Conservation (phyloP, 2,113 vertebrate species). For the Otis tarda region DNA sequence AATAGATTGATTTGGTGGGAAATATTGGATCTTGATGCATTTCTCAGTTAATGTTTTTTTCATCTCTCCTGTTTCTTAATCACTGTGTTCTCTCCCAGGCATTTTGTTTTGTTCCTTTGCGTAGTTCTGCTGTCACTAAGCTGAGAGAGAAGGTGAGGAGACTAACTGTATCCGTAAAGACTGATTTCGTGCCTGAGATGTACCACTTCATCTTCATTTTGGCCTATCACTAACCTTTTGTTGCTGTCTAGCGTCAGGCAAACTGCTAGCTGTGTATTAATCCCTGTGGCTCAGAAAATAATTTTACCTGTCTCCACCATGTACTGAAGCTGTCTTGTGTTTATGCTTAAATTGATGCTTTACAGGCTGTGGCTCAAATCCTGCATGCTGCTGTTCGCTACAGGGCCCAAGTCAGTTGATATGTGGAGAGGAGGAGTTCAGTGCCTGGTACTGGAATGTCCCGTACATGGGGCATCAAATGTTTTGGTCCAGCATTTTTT, state of each 20-base stretch:
- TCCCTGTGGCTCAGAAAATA: not conserved
- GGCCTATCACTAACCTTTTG: not conserved
- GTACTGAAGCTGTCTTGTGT: not conserved
- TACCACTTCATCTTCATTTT: not conserved
- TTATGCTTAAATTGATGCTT: not conserved
- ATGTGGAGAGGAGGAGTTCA: not conserved
- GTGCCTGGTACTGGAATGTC: not conserved
- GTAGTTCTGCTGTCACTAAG: not conserved
- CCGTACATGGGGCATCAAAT: not conserved
- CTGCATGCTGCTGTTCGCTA: not conserved
- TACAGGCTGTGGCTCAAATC: not conserved
- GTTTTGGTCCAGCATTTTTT: not conserved
- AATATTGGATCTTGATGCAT: not conserved
- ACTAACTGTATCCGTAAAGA: not conserved
- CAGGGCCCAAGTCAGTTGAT: not conserved
- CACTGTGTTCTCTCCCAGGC: not conserved
- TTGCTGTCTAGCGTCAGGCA: not conserved
- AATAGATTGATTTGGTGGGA: not conserved
- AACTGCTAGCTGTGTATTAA: not conserved
- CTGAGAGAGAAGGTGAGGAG: not conserved
- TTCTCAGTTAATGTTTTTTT: not conserved
- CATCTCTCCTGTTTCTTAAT: not conserved
- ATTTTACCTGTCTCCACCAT: not conserved
- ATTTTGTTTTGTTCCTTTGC: not conserved
- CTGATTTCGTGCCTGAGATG: not conserved